Evolutionary conservation across 1,140 invertebrate genomes (phyloP), one percentile per base, ranked within the genome.

Genomic region (Ceratina calcarata): DNA sequence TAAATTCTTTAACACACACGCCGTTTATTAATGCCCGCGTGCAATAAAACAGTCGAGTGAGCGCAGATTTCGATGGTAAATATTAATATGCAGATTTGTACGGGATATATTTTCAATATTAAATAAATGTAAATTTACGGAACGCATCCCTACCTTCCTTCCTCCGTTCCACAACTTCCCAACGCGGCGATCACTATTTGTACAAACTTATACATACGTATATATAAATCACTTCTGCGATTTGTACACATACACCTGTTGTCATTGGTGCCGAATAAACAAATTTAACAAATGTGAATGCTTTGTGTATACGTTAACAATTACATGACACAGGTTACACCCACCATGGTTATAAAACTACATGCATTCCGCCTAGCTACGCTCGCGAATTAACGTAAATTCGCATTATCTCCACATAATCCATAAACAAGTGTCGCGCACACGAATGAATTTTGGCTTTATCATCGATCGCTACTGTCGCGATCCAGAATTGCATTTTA

Each of bases 81-180:
- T 72, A 78, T 78, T 78, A 78, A 78, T 78, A 78, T 72, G 69
- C 49, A 72, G 60, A 78, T 78, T 72, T 51, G 16, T 20, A 3
- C 20, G 20, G 53, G 32, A 27, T 16, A 66, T 65, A 57, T 72
- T 64, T 78, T 78, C 60, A 51, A 55, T 78, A 78, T 78, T 78
- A 78, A 78, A 78, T 78, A 72, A 72, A 72, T 78, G 76, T 72
- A 78, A 78, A 78, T 78, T 78, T 72, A 78, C 76, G 69, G 7
- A 20, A 10, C 37, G n/a, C 62, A 20, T 18, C n/a, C 13, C 3
- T 4, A 32, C 16, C 6, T 10, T 0, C 22, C 7, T 1, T 10
- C 37, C 1, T 20, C 15, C 32, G 2, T 32, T 18, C 20, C 2
- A 45, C 58, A 4, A 62, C 20, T 13, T 27, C n/a, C 37, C 22